Conservation (phyloP, 1,140 invertebrate species). For the Phymorhynchus buccinoides region DNA sequence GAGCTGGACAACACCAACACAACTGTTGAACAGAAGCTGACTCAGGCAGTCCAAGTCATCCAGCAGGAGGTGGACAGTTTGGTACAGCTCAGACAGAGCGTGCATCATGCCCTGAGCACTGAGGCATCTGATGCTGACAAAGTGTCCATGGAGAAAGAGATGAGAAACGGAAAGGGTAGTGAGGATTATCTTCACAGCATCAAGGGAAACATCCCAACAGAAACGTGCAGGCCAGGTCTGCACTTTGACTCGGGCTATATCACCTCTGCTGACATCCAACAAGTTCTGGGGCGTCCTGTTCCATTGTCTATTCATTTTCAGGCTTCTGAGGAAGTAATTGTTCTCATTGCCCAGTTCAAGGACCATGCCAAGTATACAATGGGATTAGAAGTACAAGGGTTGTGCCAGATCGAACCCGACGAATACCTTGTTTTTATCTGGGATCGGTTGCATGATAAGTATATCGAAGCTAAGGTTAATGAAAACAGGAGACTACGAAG, state of each 20-base stretch:
- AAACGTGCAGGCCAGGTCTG: slow-evolving; percentile 1
- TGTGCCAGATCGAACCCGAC: neutral
- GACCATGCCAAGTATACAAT: neutral
- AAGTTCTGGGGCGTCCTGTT: slow-evolving; percentile 18
- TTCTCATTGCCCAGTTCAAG: neutral
- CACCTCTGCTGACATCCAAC: slow-evolving; percentile 7
- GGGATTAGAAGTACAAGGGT: neutral
- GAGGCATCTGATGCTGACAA: slow-evolving; percentile 8
- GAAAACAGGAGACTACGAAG: neutral
- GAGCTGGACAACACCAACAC: neutral
- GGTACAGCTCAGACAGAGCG: neutral
- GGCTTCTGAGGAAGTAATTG: neutral
- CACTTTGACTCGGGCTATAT: neutral
- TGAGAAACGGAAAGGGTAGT: slow-evolving; percentile 14
- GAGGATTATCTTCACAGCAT: neutral
- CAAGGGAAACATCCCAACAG: neutral
- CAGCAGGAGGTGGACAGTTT: slow-evolving; percentile 22
- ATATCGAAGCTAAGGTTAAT: neutral
- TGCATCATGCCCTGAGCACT: neutral
- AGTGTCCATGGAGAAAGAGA: slow-evolving; percentile 26
- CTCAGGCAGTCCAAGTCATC: neutral
- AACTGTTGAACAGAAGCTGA: neutral
- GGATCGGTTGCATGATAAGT: neutral
- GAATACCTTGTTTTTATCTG: neutral
- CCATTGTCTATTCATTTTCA: neutral